Base-by-base conservation (phyloP, 1,140 invertebrate species). In the Orussus abietinus region DNA sequence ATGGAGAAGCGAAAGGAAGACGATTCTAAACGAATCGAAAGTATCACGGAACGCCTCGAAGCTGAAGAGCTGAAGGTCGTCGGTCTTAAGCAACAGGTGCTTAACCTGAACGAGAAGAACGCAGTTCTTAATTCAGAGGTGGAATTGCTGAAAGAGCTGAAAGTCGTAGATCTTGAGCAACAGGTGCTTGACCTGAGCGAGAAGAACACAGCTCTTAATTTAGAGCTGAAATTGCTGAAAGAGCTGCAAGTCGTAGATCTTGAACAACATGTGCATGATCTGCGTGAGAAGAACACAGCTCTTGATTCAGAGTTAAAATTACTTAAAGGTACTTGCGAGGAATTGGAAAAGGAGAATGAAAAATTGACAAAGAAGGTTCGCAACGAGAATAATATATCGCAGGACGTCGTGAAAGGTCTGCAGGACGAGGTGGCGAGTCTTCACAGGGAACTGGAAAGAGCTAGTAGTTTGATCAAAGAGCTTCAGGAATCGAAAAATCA, bases 371-470 rank as follows among this genome's bases (percentile, higher is more conserved):
- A 48, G 40, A n/a, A n/a, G n/a, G n/a, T n/a, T n/a, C n/a, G n/a
- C n/a, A n/a, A n/a, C n/a, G n/a, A n/a, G n/a, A n/a, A n/a, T n/a
- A n/a, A n/a, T n/a, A n/a, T n/a, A n/a, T n/a, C n/a, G n/a, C n/a
- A 62, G 14, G 40, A 34, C 20, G 49, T 54, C 4, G 53, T 62
- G 20, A 56, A 62, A 33, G 50, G 55, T 4, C 31, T 68, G 12
- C 46, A 44, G 7, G 67, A 73, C 19, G 39, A 59, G 31, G n/a
- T 64, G 42, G 49, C 44, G 15, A 55, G 38, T 5, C 32, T 72
- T 4, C 48, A 61, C 30, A 62, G 55, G 11, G 61, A 61, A n/a
- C 43, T 72, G 4, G 69, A 72, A 10, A 68, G 69, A 10, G 64
- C 59, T 1, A 61, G 61, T 14, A 73, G 71, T 43, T 51, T 64